A percentile compares a stretch with the other conserved stretches of the same genome.
Conservation (phyloP, 2,113 vertebrate species). For the Picathartes gymnocephalus region DNA sequence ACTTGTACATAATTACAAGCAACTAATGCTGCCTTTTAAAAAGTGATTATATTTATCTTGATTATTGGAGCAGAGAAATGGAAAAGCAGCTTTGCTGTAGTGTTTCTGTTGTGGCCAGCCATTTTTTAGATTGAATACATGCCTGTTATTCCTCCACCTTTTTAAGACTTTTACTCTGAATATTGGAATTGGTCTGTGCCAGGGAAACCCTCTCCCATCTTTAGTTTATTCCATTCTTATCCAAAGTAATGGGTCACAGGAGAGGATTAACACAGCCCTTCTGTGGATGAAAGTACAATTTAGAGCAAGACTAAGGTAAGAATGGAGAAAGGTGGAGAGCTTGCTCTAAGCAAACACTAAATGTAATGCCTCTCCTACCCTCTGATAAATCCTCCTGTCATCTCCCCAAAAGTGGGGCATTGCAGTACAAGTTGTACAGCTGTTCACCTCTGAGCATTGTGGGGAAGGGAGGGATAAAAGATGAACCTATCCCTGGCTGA, state of each 20-base stretch:
- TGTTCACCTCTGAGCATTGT: neutral
- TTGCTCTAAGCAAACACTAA: neutral
- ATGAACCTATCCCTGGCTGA: neutral
- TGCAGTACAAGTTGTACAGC: too few species aligned
- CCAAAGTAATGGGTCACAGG: neutral
- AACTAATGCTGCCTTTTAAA: neutral
- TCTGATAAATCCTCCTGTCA: slow-evolving; percentile 1
- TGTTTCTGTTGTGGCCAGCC: neutral
- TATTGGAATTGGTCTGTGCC: neutral
- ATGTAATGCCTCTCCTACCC: neutral
- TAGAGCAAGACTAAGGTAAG: neutral
- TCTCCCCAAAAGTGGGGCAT: too few species aligned
- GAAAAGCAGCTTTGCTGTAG: neutral
- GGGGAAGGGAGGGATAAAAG: neutral
- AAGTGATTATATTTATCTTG: neutral
- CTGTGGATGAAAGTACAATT: neutral
- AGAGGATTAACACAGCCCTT: neutral
- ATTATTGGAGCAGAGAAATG: neutral
- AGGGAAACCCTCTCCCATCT: neutral
- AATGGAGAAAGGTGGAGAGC: neutral
- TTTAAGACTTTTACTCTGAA: neutral
- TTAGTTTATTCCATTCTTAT: neutral
- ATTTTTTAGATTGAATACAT: neutral
- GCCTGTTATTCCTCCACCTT: neutral
- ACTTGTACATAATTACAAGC: neutral